A percentile compares a stretch with the other conserved stretches of the same genome.
These are phyloP conservation scores for Elaeidobius kamerunicus DNA, from an alignment of 2,888 invertebrate genomes.

Conservation along the genomic window DNA sequence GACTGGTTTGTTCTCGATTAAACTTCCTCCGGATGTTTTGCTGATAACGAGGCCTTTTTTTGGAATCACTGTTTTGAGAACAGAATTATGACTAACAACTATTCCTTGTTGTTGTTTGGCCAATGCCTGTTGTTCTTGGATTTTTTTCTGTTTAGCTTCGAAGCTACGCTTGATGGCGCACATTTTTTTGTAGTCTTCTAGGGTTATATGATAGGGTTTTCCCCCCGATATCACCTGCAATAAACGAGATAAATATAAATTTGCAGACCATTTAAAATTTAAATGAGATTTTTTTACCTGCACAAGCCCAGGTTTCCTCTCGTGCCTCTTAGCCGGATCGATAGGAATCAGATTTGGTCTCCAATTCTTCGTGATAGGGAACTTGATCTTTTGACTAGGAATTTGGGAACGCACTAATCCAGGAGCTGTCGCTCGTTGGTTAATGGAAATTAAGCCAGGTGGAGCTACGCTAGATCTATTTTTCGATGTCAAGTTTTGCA, in stretches of 20 bases:
- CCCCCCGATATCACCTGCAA: slow-evolving; percentile 73
- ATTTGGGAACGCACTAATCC: slow-evolving; percentile 33
- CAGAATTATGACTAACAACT: slow-evolving; percentile 19
- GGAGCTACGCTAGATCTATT: slow-evolving; percentile 37
- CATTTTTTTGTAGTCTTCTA: slow-evolving; percentile 79
- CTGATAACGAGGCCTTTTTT: slow-evolving; percentile 42
- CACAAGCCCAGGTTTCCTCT: slow-evolving; percentile 58
- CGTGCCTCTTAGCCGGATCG: slow-evolving; percentile 45
- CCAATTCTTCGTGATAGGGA: slow-evolving; percentile 64
- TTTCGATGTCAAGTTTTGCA: slow-evolving; percentile 29
- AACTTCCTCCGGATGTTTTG: slow-evolving; percentile 37
- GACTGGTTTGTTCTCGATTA: slow-evolving; percentile 36
- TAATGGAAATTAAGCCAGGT: slow-evolving; percentile 47
- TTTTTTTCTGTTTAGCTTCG: slow-evolving; percentile 47
- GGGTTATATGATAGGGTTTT: slow-evolving; percentile 74
- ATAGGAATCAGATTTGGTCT: slow-evolving; percentile 70
- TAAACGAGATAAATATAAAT: not conserved
- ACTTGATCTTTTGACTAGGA: slow-evolving; percentile 49
- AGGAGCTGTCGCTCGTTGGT: slow-evolving; percentile 33
- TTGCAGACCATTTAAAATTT: too few relatives aligned
- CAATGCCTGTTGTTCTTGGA: slow-evolving; percentile 55
- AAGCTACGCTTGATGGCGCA: slow-evolving; percentile 65
- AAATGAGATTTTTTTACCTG: slow-evolving; percentile 61
- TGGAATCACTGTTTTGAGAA: slow-evolving; percentile 36
- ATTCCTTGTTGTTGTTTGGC: slow-evolving; percentile 22